phyloP scores from a whole-genome alignment of 2,888 invertebrate genomes.

The Strigamia maritima region DNA sequence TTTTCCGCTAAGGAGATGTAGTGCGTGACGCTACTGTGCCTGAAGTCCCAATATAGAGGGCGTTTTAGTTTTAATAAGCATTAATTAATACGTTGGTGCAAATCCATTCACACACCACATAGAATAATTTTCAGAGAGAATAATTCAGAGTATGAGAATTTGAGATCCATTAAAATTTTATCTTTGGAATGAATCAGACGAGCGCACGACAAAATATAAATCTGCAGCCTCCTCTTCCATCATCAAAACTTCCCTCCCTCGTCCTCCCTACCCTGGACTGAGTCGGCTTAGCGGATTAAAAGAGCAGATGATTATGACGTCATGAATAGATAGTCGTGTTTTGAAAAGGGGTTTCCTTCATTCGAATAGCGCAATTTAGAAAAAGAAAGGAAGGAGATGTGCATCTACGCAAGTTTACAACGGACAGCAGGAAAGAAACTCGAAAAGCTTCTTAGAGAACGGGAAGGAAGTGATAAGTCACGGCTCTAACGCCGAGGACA shows the following conservation, averaged over 20 bases:
- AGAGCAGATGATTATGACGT: conserved; percentile 8
- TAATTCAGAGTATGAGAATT: background rate
- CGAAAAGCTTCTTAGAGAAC: background rate
- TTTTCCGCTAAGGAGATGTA: background rate
- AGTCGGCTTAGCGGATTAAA: conserved; percentile 16
- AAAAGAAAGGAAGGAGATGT: conserved; percentile 2
- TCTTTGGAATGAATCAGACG: background rate
- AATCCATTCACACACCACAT: no score
- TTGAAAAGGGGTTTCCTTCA: background rate
- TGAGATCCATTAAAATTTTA: background rate
- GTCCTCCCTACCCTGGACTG: background rate
- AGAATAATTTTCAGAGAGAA: no score
- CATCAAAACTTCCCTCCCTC: background rate
- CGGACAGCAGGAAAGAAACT: background rate
- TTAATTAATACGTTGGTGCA: no score
- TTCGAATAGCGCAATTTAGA: background rate
- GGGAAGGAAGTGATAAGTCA: conserved; percentile 23
- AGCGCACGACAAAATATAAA: background rate
- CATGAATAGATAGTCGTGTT: background rate
- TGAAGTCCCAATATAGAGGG: background rate
- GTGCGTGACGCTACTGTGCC: background rate
- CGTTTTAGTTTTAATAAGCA: background rate
- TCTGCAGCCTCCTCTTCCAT: conserved; percentile 7
- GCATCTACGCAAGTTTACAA: background rate
- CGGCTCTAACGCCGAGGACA: conserved; percentile 11